These are phyloP conservation scores for Yoshiicerus persimilis DNA, from an alignment of 1,140 invertebrate species.

Conservation along the genomic window DNA sequence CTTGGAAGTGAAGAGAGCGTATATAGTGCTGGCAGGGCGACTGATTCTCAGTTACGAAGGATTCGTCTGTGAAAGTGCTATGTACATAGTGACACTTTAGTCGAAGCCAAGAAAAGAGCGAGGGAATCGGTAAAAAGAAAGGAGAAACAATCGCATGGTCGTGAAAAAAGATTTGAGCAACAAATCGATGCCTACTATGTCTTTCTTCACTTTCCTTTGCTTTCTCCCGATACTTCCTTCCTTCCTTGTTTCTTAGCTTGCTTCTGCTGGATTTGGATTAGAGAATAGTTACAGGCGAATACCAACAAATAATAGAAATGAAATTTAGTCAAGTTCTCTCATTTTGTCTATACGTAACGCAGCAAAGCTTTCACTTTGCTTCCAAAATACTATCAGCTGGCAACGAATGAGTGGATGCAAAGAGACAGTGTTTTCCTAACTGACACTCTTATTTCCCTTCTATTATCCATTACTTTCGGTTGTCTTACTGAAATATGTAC, in stretches of 20 bases:
- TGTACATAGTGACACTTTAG: neutral
- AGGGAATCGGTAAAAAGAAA: neutral
- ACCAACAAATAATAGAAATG: constrained; percentile 23
- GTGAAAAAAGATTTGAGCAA: neutral
- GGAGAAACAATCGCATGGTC: neutral
- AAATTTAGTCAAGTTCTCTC: neutral
- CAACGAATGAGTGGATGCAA: neutral
- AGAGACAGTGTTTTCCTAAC: neutral
- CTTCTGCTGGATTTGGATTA: constrained; percentile 2
- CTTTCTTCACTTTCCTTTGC: neutral
- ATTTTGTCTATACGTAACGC: neutral
- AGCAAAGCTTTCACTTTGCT: neutral
- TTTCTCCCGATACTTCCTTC: neutral
- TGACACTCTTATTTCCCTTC: neutral
- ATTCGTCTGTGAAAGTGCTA: neutral
- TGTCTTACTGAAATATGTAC: neutral
- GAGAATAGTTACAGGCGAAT: neutral
- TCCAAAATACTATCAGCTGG: neutral
- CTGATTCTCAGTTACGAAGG: neutral
- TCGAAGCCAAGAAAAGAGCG: neutral
- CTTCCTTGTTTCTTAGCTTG: neutral
- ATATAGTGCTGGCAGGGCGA: too few species aligned
- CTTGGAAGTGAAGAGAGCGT: neutral
- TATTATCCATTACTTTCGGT: neutral
- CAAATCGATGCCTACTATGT: neutral